These are phyloP conservation scores for Nerophis lumbriciformis DNA, from an alignment of 2,113 vertebrate species.

Conservation along the genomic window DNA sequence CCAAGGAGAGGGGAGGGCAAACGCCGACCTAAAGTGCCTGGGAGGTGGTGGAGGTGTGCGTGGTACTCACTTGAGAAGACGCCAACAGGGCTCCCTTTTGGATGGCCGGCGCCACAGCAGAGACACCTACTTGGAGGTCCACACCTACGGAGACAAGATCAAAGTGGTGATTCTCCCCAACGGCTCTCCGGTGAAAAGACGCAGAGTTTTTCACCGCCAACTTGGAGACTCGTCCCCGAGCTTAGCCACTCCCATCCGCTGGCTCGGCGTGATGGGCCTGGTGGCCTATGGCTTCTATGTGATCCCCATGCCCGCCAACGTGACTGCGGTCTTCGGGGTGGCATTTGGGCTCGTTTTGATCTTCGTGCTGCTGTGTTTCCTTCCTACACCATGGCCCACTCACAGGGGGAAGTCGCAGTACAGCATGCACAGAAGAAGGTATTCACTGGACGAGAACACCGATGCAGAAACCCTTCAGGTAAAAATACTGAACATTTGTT, in stretches of 20 bases:
- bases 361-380: constrained; percentile 70
- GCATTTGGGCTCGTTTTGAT: constrained; percentile 76
- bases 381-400: constrained; percentile 35
- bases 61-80: constrained; percentile 37
- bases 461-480: constrained; percentile 69
- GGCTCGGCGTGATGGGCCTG: constrained; percentile 68
- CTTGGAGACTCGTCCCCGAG: constrained; percentile 1
- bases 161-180: constrained; percentile 71
- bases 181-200: constrained; percentile 6
- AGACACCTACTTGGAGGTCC: constrained; percentile 69
- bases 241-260: constrained; percentile 57
- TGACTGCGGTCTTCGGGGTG: constrained; percentile 76
- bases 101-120: constrained; percentile 17
- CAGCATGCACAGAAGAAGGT: constrained; percentile 18
- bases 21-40: constrained; percentile 16
- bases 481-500: constrained; percentile 12
- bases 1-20: constrained; percentile 54
- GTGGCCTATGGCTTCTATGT: constrained; percentile 78
- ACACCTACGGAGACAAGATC: constrained; percentile 70
- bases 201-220: constrained; percentile 1
- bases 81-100: constrained; percentile 26
- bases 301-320: constrained; percentile 76
- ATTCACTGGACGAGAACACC: constrained; percentile 17
- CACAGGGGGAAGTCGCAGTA: constrained; percentile 15
- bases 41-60: constrained; percentile 7